Conservation (phyloP, 1,140 invertebrate species). For the Agrypnia vestita region DNA sequence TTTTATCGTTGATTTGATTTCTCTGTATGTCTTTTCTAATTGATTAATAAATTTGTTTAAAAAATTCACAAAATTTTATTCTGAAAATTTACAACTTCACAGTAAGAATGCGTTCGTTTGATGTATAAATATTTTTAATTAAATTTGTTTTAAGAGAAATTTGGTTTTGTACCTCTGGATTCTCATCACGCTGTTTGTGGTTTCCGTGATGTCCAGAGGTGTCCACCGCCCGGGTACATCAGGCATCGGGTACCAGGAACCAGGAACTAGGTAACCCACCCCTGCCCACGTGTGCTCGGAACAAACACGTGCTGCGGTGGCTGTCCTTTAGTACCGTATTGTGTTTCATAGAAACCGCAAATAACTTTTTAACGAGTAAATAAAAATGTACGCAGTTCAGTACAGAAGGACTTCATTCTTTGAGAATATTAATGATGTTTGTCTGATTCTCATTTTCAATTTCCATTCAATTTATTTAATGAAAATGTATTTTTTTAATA, state of each 20-base stretch:
- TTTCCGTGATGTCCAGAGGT: constrained; percentile 6
- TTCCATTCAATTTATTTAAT: no score
- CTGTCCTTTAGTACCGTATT: neutral
- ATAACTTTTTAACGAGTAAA: constrained; percentile 14
- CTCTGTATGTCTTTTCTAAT: no score
- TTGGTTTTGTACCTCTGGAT: constrained; percentile 3
- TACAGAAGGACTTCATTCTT: neutral
- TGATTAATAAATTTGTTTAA: no score
- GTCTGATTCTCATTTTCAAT: no score
- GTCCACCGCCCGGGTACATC: neutral
- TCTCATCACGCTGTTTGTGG: neutral
- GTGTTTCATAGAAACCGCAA: constrained; percentile 11
- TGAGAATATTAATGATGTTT: no score
- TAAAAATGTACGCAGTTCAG: neutral
- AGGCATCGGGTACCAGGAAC: neutral
- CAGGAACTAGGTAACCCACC: neutral
- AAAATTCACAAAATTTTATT: no score
- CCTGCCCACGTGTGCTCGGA: neutral
- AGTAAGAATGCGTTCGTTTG: no score
- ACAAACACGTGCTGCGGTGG: constrained; percentile 11
- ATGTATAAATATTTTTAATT: no score
- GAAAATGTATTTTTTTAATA: no score
- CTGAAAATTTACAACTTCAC: no score
- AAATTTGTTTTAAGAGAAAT: no score
- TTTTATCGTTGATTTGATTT: no score